Evolutionary conservation across 37 sponge, comb jelly and placozoan genomes (phyloP).

Genomic region (Crambe crambe): DNA sequence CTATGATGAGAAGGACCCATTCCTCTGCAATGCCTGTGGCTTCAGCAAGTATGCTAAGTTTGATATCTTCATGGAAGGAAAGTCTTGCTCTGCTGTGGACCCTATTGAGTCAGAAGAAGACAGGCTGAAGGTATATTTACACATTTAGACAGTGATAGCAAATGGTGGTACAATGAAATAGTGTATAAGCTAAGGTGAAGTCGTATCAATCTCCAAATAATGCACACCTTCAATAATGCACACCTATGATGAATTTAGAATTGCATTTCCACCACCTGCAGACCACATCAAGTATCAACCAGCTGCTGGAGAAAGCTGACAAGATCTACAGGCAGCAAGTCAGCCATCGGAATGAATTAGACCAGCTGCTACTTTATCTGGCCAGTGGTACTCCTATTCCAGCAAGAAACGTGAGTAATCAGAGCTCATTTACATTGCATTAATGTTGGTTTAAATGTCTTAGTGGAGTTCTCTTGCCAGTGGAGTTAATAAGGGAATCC

Average conservation of each 20-base stretch:
- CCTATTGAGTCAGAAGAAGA: constrained; percentile 93
- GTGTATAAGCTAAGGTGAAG: too few relatives aligned
- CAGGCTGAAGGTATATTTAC: constrained; percentile 76
- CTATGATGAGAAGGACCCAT: constrained; percentile 96
- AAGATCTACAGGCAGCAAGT: constrained; percentile 73
- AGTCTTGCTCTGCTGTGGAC: constrained; percentile 83
- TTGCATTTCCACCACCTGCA: constrained; percentile 13
- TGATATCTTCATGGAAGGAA: constrained; percentile 63
- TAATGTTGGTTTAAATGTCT: too few relatives aligned
- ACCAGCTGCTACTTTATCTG: constrained; percentile 57
- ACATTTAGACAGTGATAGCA: too few relatives aligned
- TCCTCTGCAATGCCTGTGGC: constrained; percentile 94
- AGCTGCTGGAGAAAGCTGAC: constrained; percentile 84
- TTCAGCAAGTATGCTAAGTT: constrained; percentile 94
- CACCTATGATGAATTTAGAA: too few relatives aligned
- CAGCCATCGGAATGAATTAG: constrained; percentile 74
- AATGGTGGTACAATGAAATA: too few relatives aligned
- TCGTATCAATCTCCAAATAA: too few relatives aligned
- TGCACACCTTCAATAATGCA: too few relatives aligned
- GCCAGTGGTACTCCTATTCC: constrained; percentile 28
- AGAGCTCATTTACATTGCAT: too few relatives aligned
- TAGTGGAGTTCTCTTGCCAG: not conserved
- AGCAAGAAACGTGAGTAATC: not conserved
- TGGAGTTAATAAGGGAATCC: constrained; percentile 76
- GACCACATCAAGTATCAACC: constrained; percentile 73